Base-by-base conservation (phyloP, 2,888 invertebrate species). In the Eilema sororculum region DNA sequence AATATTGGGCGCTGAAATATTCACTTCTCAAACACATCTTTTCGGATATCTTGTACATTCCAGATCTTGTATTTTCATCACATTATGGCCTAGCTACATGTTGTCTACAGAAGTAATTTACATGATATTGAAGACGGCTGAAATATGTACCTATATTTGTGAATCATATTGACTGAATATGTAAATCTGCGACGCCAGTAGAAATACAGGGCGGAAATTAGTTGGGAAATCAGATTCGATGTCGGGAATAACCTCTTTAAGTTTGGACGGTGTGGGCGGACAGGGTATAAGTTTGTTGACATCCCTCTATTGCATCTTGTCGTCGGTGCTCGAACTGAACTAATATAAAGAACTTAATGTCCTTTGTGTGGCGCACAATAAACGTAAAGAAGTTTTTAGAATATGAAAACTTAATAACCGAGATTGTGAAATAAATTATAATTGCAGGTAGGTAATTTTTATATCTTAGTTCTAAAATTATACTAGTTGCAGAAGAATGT, bases 171-270 rank as follows among this genome's bases (percentile, higher is more conserved):
- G 22, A 75, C 71, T 70, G 62, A 67, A 74, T 72, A 64, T 69
- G 70, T 72, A 78, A 75, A 78, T 68, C 74, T 61, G 77, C 65
- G 72, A 73, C 63, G 74, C 73, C 69, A 72, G 74, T 75, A 67
- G 69, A 78, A 77, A 74, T 77, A 75, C 65, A 65, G 73, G 72
- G 58, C 88, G 91, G 92, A 91, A 90, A 91, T 92, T 90, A 86
- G 82, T 87, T 86, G 87, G 90, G 90, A 90, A 89, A 90, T 90
- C 80, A 86, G 82, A 84, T 82, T 85, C 79, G 78, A 82, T 80
- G 68, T 72, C 62, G 72, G 73, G 72, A 73, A 68, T 73, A 75
- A 74, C 76, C 78, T 76, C 72, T 75, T 74, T 13, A 65, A 78
- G 67, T 57, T 71, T 59, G 67, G 58, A 72, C 41, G 65, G 46